A percentile compares a stretch with the other conserved stretches of the same genome.
Evolutionary conservation across 2,797 vertebrate genomes (phyloP).

Genomic region (Chaunax sp.): DNA sequence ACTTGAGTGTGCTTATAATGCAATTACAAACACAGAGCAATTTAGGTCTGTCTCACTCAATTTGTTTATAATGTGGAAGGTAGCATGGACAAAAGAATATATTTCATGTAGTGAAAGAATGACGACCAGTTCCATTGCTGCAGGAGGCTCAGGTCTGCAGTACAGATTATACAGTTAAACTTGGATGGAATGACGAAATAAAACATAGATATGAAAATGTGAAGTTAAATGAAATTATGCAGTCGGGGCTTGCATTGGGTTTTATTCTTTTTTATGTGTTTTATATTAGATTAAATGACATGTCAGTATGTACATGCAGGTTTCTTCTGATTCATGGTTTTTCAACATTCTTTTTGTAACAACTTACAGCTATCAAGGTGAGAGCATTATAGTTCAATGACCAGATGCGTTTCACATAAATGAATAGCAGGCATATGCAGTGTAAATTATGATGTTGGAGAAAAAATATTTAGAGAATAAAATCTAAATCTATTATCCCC

Average conservation of each 20-base stretch:
- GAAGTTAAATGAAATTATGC: neutral
- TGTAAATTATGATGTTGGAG: neutral
- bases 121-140: neutral
- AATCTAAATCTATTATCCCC: too few species aligned
- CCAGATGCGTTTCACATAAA: constrained; percentile 4
- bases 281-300: constrained; percentile 18
- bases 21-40: constrained; percentile 43
- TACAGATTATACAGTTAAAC: neutral
- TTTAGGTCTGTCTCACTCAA: constrained; percentile 44
- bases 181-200: neutral
- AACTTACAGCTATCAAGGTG: neutral
- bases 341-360: constrained; percentile 5
- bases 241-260: constrained; percentile 6
- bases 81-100: constrained; percentile 6
- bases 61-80: constrained; percentile 24
- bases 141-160: neutral
- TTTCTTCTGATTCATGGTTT: constrained; percentile 35
- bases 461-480: too few species aligned
- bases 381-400: neutral
- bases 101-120: neutral
- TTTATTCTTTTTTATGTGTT: constrained; percentile 52
- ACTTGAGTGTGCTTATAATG: constrained; percentile 46
- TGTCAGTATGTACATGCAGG: constrained; percentile 28
- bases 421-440: neutral
- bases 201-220: neutral